A percentile compares a stretch with the other conserved stretches of the same genome.
These are phyloP conservation scores for Notospermus geniculatus DNA, from an alignment of 1,140 invertebrate species.

Conservation along the genomic window DNA sequence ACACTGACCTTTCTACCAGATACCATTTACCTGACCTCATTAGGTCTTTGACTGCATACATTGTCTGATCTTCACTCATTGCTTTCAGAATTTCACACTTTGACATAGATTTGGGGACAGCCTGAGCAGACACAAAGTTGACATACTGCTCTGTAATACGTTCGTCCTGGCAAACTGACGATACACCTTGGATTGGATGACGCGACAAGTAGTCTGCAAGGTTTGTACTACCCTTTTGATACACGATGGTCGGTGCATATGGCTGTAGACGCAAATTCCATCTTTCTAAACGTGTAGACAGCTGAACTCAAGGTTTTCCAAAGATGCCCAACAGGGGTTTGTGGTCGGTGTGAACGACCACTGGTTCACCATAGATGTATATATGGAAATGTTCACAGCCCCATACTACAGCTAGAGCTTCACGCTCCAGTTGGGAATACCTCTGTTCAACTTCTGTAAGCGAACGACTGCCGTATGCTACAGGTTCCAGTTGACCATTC, in stretches of 20 bases:
- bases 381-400: conserved; percentile 37
- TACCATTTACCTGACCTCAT: not conserved
- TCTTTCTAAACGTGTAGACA: conserved; percentile 22
- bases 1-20: not conserved
- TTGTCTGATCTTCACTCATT: not conserved
- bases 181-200: too few relatives aligned
- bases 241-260: conserved; percentile 9
- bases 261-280: conserved; percentile 23
- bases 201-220: not conserved
- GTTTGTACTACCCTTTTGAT: not conserved
- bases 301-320: conserved; percentile 22
- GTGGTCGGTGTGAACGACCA: conserved; percentile 46
- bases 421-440: conserved; percentile 55
- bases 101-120: not conserved
- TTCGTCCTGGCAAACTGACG: not conserved
- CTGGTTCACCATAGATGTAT: conserved; percentile 33
- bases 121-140: not conserved
- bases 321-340: conserved; percentile 29
- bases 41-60: not conserved
- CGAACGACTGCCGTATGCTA: conserved; percentile 48
- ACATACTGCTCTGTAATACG: not conserved
- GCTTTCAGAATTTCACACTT: not conserved
- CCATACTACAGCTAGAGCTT: conserved; percentile 42
- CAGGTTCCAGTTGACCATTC: conserved; percentile 19
- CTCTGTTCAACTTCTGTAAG: conserved; percentile 38